Percentiles rank a stretch among this genome's conserved stretches.
Evolutionary conservation across 2,888 invertebrate species (phyloP).

Genomic region (Lepidochrysops patricia): DNA sequence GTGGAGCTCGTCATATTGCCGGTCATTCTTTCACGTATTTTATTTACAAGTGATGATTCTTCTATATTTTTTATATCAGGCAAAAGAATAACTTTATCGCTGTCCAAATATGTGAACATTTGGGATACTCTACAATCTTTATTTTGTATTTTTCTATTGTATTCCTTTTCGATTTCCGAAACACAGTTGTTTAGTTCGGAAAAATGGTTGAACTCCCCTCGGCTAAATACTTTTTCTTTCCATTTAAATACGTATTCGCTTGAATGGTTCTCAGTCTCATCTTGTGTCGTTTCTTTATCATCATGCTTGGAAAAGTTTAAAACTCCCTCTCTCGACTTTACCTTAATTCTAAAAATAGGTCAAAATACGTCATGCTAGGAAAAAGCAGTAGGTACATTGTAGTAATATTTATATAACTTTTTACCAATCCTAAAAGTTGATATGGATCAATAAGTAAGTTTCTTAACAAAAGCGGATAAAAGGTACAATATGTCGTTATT

Average conservation of each 20-base stretch:
- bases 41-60: not conserved
- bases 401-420: too few species aligned
- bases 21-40: constrained; percentile 17
- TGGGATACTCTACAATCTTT: constrained; percentile 40
- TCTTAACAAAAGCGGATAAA: not conserved
- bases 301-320: constrained; percentile 53
- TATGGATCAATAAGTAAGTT: too few species aligned
- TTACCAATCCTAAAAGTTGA: too few species aligned
- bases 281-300: constrained; percentile 29
- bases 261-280: constrained; percentile 21
- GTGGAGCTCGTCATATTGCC: constrained; percentile 38
- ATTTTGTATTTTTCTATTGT: constrained; percentile 65
- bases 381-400: too few species aligned
- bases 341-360: constrained; percentile 44
- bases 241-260: constrained; percentile 73
- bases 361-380: too few species aligned
- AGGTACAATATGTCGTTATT: not conserved
- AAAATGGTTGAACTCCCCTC: constrained; percentile 75
- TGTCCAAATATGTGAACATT: constrained; percentile 74
- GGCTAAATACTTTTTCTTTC: constrained; percentile 83
- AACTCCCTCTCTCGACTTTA: constrained; percentile 47
- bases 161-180: constrained; percentile 39
- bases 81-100: constrained; percentile 67
- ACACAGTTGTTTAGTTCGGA: constrained; percentile 73
- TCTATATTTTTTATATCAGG: constrained; percentile 29